phyloP scores from a whole-genome alignment of 1,140 invertebrate species.

The Notospermus geniculatus region DNA sequence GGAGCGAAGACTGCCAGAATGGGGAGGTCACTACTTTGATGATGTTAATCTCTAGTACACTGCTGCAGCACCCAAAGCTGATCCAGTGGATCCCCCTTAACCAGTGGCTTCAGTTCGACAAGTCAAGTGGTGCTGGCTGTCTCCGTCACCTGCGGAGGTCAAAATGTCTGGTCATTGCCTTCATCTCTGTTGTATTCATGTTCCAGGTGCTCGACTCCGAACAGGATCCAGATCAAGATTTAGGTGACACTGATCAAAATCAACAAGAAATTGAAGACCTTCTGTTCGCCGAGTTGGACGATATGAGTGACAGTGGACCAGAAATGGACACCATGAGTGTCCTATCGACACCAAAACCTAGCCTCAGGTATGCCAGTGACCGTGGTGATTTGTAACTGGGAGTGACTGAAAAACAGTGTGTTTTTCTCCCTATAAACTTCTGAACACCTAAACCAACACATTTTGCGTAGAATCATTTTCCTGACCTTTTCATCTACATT shows the following conservation, averaged over 20 bases:
- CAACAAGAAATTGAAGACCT: constrained; percentile 64
- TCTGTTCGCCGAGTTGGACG: constrained; percentile 71
- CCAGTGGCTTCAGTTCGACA: too few relatives aligned
- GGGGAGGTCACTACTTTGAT: too few relatives aligned
- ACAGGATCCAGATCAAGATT: constrained; percentile 60
- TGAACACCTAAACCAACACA: too few relatives aligned
- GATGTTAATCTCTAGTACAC: not conserved
- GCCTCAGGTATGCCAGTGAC: constrained; percentile 71
- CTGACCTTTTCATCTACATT: too few relatives aligned
- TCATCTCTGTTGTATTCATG: not conserved
- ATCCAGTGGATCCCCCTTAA: not conserved
- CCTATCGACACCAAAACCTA: constrained; percentile 93
- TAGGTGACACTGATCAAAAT: constrained; percentile 64
- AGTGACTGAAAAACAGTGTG: too few relatives aligned
- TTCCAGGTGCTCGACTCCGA: constrained; percentile 48
- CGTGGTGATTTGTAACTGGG: too few relatives aligned
- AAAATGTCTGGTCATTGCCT: too few relatives aligned
- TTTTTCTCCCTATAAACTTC: too few relatives aligned
- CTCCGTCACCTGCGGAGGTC: too few relatives aligned
- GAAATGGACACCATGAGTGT: constrained; percentile 95
- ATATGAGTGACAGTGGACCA: constrained; percentile 88
- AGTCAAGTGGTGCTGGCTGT: too few relatives aligned
- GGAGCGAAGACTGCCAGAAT: too few relatives aligned
- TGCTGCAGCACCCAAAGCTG: not conserved
- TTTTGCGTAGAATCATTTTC: too few relatives aligned